Evolutionary conservation across 2,888 invertebrate species (phyloP).

Genomic region (Torymus texanus): DNA sequence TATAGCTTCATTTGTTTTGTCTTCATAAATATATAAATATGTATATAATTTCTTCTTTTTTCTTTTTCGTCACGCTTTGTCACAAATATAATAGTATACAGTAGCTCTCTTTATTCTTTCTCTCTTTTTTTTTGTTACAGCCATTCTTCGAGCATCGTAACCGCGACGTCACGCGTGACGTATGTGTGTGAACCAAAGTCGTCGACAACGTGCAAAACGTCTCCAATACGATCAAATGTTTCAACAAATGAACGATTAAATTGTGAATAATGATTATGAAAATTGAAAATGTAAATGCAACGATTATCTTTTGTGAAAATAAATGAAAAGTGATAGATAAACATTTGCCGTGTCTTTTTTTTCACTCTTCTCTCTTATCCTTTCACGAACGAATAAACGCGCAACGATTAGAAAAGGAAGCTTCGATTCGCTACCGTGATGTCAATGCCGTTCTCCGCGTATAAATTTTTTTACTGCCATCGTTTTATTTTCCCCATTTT

Average conservation of each 20-base stretch:
- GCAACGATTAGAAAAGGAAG: constrained; percentile 8
- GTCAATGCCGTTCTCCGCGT: constrained; percentile 37
- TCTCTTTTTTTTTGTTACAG: background rate
- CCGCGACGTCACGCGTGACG: background rate
- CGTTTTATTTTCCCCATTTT: constrained; percentile 53
- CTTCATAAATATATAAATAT: constrained; percentile 67
- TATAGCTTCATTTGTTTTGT: constrained; percentile 59
- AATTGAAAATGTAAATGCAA: too few species aligned
- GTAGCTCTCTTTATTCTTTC: background rate
- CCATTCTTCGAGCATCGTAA: background rate
- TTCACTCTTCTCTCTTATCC: background rate
- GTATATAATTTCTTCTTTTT: constrained; percentile 66
- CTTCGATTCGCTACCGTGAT: constrained; percentile 11
- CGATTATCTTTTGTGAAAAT: too few species aligned
- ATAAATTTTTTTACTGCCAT: constrained; percentile 12
- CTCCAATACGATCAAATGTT: too few species aligned
- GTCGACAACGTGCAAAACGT: background rate
- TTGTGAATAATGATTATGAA: too few species aligned
- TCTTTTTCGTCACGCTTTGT: constrained; percentile 60
- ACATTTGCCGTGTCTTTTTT: background rate
- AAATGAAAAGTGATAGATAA: too few species aligned
- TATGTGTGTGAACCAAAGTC: background rate
- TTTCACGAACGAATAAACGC: background rate
- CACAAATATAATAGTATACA: constrained; percentile 8
- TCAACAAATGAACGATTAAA: too few species aligned